These are phyloP conservation scores for Phataginus tricuspis DNA, from an alignment of 2,797 vertebrate species.

Conservation along the genomic window DNA sequence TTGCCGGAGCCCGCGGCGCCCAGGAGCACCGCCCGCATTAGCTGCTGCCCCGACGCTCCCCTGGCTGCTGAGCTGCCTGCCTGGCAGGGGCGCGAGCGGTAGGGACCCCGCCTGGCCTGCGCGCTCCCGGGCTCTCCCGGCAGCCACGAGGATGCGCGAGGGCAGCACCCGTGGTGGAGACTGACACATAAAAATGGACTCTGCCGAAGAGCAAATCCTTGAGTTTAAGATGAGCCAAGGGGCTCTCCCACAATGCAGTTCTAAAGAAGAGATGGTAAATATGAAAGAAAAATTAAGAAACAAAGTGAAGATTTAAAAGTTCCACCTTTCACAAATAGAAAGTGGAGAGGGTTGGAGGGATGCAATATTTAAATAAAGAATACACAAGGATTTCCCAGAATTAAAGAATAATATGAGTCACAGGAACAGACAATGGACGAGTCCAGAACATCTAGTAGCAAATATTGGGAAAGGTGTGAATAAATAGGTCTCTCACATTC, in stretches of 20 bases:
- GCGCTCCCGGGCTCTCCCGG: accelerated
- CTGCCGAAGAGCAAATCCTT: not conserved
- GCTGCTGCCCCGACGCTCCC: conserved; percentile 75
- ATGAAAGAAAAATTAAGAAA: not conserved
- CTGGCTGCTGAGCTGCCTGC: not conserved
- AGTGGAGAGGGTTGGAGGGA: not conserved
- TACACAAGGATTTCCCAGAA: not conserved
- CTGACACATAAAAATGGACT: too few species aligned
- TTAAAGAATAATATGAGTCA: not conserved
- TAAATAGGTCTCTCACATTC: not conserved
- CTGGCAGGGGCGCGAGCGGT: accelerated
- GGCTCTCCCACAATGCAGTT: not conserved
- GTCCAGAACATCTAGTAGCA: not conserved
- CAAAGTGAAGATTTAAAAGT: not conserved
- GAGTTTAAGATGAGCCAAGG: not conserved
- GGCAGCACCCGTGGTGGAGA: too few species aligned
- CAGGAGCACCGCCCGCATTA: conserved; percentile 91
- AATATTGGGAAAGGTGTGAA: not conserved
- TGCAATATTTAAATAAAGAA: not conserved
- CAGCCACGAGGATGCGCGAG: not conserved
- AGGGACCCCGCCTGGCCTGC: accelerated
- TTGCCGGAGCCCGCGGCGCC: conserved; percentile 92
- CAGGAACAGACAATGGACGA: not conserved
- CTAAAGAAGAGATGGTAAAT: not conserved
- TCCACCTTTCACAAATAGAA: not conserved